phyloP scores from a whole-genome alignment of 2,797 vertebrate genomes.

The Somateria mollissima region DNA sequence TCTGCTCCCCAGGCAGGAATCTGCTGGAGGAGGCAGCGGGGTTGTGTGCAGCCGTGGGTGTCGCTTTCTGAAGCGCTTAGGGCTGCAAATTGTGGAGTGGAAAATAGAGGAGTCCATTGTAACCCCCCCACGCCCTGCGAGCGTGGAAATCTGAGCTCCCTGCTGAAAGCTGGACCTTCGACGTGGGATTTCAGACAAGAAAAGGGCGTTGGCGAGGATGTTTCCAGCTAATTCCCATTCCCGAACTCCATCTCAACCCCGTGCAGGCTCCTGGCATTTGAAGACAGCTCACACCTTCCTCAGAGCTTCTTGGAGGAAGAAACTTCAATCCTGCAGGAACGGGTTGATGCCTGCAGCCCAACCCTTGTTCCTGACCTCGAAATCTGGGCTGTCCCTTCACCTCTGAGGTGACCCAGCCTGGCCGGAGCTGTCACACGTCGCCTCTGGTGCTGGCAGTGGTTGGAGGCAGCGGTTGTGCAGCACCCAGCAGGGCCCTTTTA shows the following conservation, averaged over 20 bases:
- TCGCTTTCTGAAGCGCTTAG: fast-evolving
- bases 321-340: background rate
- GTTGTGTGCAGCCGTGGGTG: background rate
- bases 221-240: background rate
- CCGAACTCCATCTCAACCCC: background rate
- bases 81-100: background rate
- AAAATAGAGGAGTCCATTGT: background rate
- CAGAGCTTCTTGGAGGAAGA: fast-evolving
- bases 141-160: background rate
- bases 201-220: background rate
- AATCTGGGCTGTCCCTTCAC: background rate
- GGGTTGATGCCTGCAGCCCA: fast-evolving
- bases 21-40: background rate
- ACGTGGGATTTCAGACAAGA: background rate
- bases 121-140: fast-evolving
- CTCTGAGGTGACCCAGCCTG: background rate
- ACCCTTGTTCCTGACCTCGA: background rate
- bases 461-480: background rate
- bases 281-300: background rate
- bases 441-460: background rate
- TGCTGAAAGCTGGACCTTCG: background rate
- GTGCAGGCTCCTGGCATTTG: fast-evolving
- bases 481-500: background rate
- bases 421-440: background rate
- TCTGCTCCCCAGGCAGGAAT: background rate